These are phyloP conservation scores for Diuraphis noxia DNA, from an alignment of 1,140 invertebrate species.

Conservation along the genomic window DNA sequence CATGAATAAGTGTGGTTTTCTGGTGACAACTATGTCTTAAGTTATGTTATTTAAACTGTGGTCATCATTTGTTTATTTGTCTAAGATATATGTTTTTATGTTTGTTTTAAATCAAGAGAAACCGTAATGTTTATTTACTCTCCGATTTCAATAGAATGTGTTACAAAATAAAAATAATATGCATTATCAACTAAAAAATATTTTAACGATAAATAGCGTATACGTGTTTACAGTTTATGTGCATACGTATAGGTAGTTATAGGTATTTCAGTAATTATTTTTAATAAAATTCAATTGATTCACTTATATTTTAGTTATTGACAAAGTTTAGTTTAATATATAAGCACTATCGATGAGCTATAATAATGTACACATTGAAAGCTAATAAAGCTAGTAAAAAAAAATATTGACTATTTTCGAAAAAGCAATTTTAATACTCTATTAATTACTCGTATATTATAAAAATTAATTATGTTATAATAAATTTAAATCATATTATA, in stretches of 20 bases:
- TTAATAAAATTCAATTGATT: background rate
- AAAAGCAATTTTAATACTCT: background rate
- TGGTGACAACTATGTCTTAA: background rate
- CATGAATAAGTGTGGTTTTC: background rate
- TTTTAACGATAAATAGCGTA: background rate
- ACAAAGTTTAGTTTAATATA: too few relatives aligned
- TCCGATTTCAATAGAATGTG: background rate
- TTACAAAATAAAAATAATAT: background rate
- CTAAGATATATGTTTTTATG: background rate
- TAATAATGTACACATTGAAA: too few relatives aligned
- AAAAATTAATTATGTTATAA: too few relatives aligned
- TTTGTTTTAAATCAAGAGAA: conserved; percentile 13
- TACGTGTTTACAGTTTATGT: background rate
- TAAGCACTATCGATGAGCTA: too few relatives aligned
- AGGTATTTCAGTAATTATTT: background rate
- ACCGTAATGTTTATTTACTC: background rate
- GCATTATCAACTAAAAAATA: background rate
- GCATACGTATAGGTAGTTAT: background rate
- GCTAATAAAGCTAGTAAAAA: too few relatives aligned
- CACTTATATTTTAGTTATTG: too few relatives aligned
- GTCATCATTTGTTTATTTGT: background rate
- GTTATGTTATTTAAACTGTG: background rate
- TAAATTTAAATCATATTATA: too few relatives aligned
- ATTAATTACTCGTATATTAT: background rate
- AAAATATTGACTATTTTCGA: background rate